Percentiles rank a stretch among this genome's conserved stretches.
Evolutionary conservation across 2,888 invertebrate genomes (phyloP).

Genomic region (Heteromurus nitidus): DNA sequence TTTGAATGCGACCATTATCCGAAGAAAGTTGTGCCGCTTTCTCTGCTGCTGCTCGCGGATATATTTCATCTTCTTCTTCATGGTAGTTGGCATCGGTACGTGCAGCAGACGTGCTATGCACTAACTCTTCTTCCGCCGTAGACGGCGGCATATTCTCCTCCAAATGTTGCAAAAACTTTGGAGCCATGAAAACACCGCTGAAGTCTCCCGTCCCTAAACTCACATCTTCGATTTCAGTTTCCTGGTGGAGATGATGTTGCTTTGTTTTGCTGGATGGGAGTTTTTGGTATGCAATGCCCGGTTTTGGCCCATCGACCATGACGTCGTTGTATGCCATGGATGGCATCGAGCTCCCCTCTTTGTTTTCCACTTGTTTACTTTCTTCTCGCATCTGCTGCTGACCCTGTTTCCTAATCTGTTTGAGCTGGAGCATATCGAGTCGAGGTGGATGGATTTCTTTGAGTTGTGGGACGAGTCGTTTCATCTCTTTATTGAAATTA

Average conservation of each 20-base stretch:
- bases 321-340: conserved; percentile 36
- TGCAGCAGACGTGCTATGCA: neutral
- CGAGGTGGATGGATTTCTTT: conserved; percentile 59
- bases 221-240: conserved; percentile 41
- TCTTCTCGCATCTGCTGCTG: conserved; percentile 27
- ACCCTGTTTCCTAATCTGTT: conserved; percentile 35
- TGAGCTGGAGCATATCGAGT: conserved; percentile 32
- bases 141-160: conserved; percentile 45
- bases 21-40: neutral
- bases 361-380: conserved; percentile 38
- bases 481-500: conserved; percentile 54
- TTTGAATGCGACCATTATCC: neutral
- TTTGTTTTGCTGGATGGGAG: conserved; percentile 29
- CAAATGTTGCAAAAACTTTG: conserved; percentile 57
- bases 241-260: conserved; percentile 22
- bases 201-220: conserved; percentile 36
- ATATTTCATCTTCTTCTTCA: conserved; percentile 39
- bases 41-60: neutral
- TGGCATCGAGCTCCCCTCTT: conserved; percentile 27
- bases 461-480: conserved; percentile 59
- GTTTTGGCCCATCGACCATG: conserved; percentile 46
- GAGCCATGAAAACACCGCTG: conserved; percentile 50
- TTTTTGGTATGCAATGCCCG: conserved; percentile 58
- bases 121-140: conserved; percentile 25
- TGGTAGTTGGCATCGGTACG: neutral